Evolutionary conservation across 1,140 invertebrate genomes (phyloP), one percentile per base, ranked within the genome.

Genomic region (Drosophila burlai): DNA sequence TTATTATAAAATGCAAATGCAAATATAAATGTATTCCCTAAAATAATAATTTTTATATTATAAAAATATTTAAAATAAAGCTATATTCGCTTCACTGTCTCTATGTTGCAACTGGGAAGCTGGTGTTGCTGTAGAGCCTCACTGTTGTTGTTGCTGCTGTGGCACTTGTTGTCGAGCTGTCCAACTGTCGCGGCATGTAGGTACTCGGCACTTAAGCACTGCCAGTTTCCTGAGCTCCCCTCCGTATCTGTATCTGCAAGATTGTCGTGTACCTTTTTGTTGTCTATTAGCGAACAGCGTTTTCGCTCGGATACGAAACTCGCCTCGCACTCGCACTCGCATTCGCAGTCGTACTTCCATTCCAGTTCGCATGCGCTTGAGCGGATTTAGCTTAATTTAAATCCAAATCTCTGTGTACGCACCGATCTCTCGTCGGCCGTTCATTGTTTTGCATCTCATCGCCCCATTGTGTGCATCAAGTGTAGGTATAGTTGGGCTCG

Each of bases 311-410:
- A 77, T 71, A 63, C 45, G 45, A 69, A 52, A 75, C 61, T 57
- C 49, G 24, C 46, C 61, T 52, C 46, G 69, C 49, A 55, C 18
- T 54, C 47, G 42, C 57, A 60, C 24, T 52, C 29, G 59, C 42
- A 21, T 43, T 59, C 49, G 69, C 49, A 55, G 31, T 55, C 47
- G 42, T 54, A 62, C 29, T 49, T 38, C 45, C 38, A 43, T 75
- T 57, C 59, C 66, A 40, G 54, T 40, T 40, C 69, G 73, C 61
- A 55, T 76, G 67, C 73, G 76, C 84, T 78, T 89, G 81, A 87
- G 84, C 81, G 85, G 84, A 84, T 89, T 89, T 89, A 90, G 84
- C 85, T 89, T 89, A 89, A 89, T 89, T 89, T 89, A 89, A 89
- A 89, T 89, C 84, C 84, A 89, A 89, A 89, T 90, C 84, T 90